Evolutionary conservation across 2,797 vertebrate genomes (phyloP), one percentile per base, ranked within the genome.

Genomic region (Protosalanx chinensis): DNA sequence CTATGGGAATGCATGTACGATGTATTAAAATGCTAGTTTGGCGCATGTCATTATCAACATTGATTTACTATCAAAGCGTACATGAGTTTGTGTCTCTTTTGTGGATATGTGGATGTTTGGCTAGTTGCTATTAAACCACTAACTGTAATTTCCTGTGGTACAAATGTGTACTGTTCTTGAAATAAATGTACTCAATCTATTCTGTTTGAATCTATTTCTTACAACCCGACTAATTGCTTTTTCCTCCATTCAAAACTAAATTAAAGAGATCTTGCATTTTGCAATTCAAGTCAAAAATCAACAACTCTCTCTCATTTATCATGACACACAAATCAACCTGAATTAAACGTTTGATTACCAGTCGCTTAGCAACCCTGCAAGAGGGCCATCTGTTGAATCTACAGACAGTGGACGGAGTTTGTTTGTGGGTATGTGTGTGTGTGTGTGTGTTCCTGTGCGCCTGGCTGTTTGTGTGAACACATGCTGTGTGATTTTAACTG

Each of bases 341-440:
- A 90, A 87, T 90, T 88, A 84, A 90, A 88, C 87, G 87, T 90
- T 92, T 93, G 91, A 92, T 91, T 88, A 90, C 86, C 90, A 91
- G 92, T 94, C 90, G 90, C 92, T 90, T 92, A 92, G 92, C 92
- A 93, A 93, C 93, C 76, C 85, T 84, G 85, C 86, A 88, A 82
- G 88, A 84, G 2, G 82, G 90, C 92, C 92, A 93, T 93, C 92
- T 93, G 92, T 93, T 93, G 92, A 90, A 91, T 82, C 78, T 73
- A 83, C 90, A 84, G 87, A 81, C 86, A 83, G 88, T 82, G 82
- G 73, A 88, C 77, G 86, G 73, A 70, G 75, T 53, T n/a, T 70
- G 68, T 79, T 71, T 56, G 76, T 73, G 87, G 58, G 83, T 49
- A 75, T 74, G 59, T 16, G 6, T n/a, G 1, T 16, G 4, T 4